These are phyloP conservation scores for Diadema setosum DNA, from an alignment of 35 echinoderm and acorn worm genomes.

Conservation along the genomic window DNA sequence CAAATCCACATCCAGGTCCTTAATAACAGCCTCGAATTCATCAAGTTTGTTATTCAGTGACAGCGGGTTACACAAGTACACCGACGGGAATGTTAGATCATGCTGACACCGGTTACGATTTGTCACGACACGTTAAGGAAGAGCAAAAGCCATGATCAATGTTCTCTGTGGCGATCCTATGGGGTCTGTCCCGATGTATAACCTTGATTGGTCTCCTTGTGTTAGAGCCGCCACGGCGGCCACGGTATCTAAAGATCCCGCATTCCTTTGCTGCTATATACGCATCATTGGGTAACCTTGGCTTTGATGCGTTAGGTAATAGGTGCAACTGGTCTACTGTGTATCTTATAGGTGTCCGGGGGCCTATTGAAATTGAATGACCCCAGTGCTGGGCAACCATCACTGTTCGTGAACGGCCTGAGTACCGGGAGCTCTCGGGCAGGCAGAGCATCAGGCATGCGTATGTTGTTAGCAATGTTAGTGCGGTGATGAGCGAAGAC, in stretches of 20 bases:
- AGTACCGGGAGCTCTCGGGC: no score
- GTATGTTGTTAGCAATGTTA: no score
- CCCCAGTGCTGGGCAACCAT: no score
- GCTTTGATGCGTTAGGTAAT: not conserved
- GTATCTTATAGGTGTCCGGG: no score
- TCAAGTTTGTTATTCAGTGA: conserved; percentile 38
- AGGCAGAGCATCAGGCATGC: no score
- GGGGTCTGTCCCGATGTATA: not conserved
- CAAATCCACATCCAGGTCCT: not conserved
- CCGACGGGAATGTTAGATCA: not conserved
- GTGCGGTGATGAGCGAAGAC: no score
- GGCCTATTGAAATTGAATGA: no score
- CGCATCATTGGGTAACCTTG: not conserved
- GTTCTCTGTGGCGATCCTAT: not conserved
- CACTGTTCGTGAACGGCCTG: no score
- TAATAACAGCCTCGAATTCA: not conserved
- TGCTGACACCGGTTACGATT: not conserved
- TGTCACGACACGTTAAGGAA: not conserved
- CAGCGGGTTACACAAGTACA: conserved; percentile 22
- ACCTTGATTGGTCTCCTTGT: not conserved
- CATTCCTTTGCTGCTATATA: not conserved
- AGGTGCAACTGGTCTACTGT: not conserved
- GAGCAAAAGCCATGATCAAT: not conserved
- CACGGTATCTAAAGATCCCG: not conserved
- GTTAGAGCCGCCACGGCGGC: not conserved